Base-by-base conservation (phyloP, 2,113 vertebrate genomes). In the Uria aalge region DNA sequence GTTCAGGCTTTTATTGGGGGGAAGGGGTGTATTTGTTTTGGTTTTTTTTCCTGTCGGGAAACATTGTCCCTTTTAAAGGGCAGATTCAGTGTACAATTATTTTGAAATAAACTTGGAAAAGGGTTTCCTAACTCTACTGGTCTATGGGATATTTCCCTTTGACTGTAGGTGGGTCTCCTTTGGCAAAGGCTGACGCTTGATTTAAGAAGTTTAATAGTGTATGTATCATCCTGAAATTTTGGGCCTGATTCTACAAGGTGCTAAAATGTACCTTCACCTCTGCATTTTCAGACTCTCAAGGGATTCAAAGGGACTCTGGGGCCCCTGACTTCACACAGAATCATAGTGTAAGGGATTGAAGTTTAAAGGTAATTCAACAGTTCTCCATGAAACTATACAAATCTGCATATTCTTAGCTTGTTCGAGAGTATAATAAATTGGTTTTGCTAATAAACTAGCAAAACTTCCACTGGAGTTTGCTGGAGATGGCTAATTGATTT, bases 21-120 rank as follows among this genome's bases (percentile, higher is more conserved):
- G 27, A 7, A 32, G 8, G 4, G 5, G 5, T 8, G 6, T 5
- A 2, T 47, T 19, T 12, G 6, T n/a, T 32, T 48, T 10, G 11
- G 11, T 43, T 40, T 74, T 43, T 40, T 20, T 40, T 48, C 22
- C 23, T 72, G 15, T 38, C 73, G 45, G 38, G 36, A 94, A 79
- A 53, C 47, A 73, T 2, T 27, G 6, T 27, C 23, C 13, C 11
- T 53, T 83, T 66, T 62, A 77, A 67, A 89, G 36, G 30, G 22
- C 43, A 83, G 63, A 73, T 63, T 67, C 29, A 26, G 34, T 8
- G 16, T 41, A 38, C 5, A 75, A 19, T 18, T 69, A n/a, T 24
- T 62, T 85, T 60, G 20, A 88, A 84, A 92, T 43, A 45, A 92
- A 74, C 12, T 73, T 72, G 13, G 24, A 9, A 72, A 60, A 85